These are phyloP conservation scores for Lepisosteus oculatus DNA, from an alignment of 2,113 vertebrate genomes.

Conservation along the genomic window DNA sequence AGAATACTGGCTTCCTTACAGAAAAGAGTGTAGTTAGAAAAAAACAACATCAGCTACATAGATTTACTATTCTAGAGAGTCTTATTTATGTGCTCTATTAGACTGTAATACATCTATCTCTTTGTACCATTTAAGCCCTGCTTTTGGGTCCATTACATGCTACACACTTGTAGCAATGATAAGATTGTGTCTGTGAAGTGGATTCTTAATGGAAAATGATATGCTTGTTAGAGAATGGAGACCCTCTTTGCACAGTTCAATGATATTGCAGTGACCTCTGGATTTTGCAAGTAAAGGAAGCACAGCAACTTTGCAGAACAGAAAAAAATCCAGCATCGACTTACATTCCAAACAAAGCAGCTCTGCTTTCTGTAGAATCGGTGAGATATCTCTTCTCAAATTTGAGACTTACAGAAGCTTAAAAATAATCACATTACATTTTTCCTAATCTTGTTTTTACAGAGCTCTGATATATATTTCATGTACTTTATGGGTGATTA, in stretches of 20 bases:
- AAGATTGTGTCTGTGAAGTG: slow-evolving; percentile 41
- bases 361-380: too few relatives aligned
- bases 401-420: too few relatives aligned
- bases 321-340: background rate
- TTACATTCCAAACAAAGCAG: too few relatives aligned
- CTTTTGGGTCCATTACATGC: slow-evolving; percentile 52
- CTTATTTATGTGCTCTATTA: slow-evolving; percentile 20
- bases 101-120: background rate
- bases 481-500: too few relatives aligned
- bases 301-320: background rate
- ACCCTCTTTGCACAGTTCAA: slow-evolving; percentile 22
- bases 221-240: slow-evolving; percentile 55
- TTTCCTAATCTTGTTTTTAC: too few relatives aligned
- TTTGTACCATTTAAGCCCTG: slow-evolving; percentile 20
- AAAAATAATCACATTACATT: too few relatives aligned
- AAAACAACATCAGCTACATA: background rate
- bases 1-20: too few relatives aligned
- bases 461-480: too few relatives aligned
- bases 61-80: slow-evolving; percentile 30
- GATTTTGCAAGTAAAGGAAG: slow-evolving; percentile 21
- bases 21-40: background rate
- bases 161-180: slow-evolving; percentile 47
- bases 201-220: slow-evolving; percentile 59
- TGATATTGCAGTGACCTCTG: slow-evolving; percentile 47
- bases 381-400: too few relatives aligned